These are phyloP conservation scores for Enteromius trimaculatus DNA, from an alignment of 2,797 vertebrate species.

Conservation along the genomic window DNA sequence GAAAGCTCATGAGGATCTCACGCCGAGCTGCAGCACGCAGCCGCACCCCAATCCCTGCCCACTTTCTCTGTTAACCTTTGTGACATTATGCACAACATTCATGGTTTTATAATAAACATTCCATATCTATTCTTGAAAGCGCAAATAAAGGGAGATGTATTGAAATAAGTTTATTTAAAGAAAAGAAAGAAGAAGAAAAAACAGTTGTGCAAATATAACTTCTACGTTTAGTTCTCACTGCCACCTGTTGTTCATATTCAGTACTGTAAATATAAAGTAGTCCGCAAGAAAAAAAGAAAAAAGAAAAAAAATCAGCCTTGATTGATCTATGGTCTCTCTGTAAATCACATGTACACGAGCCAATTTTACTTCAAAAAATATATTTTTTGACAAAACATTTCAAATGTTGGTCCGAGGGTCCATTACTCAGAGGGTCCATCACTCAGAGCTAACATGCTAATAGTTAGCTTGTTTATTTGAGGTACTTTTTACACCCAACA, in stretches of 20 bases:
- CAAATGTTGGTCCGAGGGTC: too few species aligned
- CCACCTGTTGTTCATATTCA: slow-evolving; percentile 41
- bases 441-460: background rate
- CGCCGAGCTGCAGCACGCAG: background rate
- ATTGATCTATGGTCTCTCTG: background rate
- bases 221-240: slow-evolving; percentile 20
- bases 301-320: too few species aligned
- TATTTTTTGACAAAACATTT: background rate
- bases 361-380: background rate
- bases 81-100: too few species aligned
- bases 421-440: too few species aligned
- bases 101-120: background rate
- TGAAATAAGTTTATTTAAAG: background rate
- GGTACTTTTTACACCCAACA: background rate
- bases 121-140: background rate
- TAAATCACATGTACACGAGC: background rate
- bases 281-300: background rate
- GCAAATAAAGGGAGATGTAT: background rate
- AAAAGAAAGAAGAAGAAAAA: background rate
- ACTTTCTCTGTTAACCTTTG: background rate
- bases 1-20: background rate
- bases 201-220: background rate
- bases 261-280: slow-evolving; percentile 20
- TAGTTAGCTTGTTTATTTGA: background rate
- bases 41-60: slow-evolving; percentile 10